Conservation (phyloP, 2,797 vertebrate species). For the Scolopax rusticola region DNA sequence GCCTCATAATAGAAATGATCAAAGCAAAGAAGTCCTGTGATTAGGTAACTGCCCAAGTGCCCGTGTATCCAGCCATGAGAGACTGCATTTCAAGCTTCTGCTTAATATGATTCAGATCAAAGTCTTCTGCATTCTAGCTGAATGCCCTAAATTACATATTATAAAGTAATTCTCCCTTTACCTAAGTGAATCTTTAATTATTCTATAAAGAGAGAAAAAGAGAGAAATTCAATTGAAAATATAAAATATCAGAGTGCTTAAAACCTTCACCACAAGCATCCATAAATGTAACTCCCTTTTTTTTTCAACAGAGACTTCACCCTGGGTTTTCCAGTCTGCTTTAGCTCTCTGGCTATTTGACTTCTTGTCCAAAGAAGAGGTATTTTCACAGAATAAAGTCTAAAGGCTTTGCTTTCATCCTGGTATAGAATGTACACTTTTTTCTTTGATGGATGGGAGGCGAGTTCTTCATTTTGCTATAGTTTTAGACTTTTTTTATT, state of each 20-base stretch:
- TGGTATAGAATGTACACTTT: not conserved
- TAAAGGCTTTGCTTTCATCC: not conserved
- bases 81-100: conserved; percentile 5
- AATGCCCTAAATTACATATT: not conserved
- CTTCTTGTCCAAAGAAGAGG: not conserved
- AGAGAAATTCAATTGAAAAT: not conserved
- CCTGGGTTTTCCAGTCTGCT: not conserved
- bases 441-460: not conserved
- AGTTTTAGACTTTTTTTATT: not conserved
- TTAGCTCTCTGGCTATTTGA: not conserved
- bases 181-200: conserved; percentile 23
- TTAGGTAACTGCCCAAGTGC: conserved; percentile 9
- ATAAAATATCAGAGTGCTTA: not conserved
- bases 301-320: not conserved
- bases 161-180: conserved; percentile 2
- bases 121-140: not conserved
- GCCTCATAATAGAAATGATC: not conserved
- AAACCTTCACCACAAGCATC: not conserved
- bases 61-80: not conserved
- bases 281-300: not conserved
- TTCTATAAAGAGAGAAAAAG: not conserved
- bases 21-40: not conserved
- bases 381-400: not conserved
- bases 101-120: conserved; percentile 37
- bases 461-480: not conserved